Base-by-base conservation (phyloP, 2,797 vertebrate species). In the Eutrigla gurnardus region DNA sequence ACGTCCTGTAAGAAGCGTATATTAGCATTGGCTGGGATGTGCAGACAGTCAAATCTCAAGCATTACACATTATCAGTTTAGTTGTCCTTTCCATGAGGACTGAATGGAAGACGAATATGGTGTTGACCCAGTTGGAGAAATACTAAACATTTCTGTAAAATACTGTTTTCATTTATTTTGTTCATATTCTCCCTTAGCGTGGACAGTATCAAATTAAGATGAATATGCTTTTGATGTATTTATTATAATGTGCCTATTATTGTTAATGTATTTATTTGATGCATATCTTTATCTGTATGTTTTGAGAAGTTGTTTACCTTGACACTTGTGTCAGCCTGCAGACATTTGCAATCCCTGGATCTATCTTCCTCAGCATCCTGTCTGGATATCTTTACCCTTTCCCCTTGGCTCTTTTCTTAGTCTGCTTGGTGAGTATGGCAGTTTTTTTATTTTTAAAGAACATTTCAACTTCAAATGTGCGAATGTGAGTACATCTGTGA, bases 361-460 rank as follows among this genome's bases (percentile, higher is more conserved):
- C 98, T 39, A 99, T 99, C 94, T 99, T 99, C 90, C 96, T 99
- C 85, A 99, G 98, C 92, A 99, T 99, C 91, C 94, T 99, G 78
- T 99, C 97, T 65, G 98, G 98, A 33, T 99, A 99, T 91, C 97
- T 99, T 70, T 99, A 99, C 86, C 98, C 98, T 59, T 99, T 99
- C 80, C 98, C 97, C 0, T 77, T 99, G 88, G 98, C 98, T 77
- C 95, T 99, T 85, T 99, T 98, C 93, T 95, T 99, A 88, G 98
- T 99, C 84, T 99, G 98, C 91, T 93, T 99, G 97, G 98, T 99
- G 94, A 97, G 98, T 96, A 91, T 43, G 50, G 18, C 10, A 35
- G 11, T 55, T 4, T 3, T 43, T 42, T 11, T 15, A 43, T 40
- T 33, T 50, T 42, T 39, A 61, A 58, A 3, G 8, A 39, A 40